Evolutionary conservation across 2,888 invertebrate genomes (phyloP), one percentile per base, ranked within the genome.

Genomic region (Lamproptera curius): DNA sequence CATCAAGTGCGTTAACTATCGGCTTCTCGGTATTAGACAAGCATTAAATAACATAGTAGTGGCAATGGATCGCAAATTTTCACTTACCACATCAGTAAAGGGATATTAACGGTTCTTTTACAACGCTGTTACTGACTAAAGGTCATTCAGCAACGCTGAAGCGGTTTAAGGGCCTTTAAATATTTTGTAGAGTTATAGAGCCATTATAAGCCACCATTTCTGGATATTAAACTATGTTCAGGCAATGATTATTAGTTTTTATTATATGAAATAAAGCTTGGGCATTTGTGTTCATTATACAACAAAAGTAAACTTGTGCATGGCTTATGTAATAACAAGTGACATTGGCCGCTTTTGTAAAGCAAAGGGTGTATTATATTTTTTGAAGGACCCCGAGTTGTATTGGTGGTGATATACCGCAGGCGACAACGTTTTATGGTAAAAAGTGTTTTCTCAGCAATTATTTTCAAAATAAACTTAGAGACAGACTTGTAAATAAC

Each of bases 81-180:
- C 26, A 46, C 28, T 31, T 17, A 42, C 31, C 26, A 28, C 41
- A 15, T 15, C 31, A 26, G 15, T 33, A 36, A 28, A 44, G 35
- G 16, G 2, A 16, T 37, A 37, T 37, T 40, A 40, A 50, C 44
- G 44, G 41, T 35, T 16, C 14, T 40, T 49, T 44, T 49, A 49
- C 36, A 31, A 14, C 44, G 15, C 16, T 36, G 16, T 50, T 43
- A 50, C 31, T 41, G 33, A 8, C 17, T 36, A 43, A 36, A 44
- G 36, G 35, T 36, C 35, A 16, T 44, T 41, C 35, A 43, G 40
- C 40, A 36, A 44, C 37, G 16, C 41, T 37, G 31, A 28, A 44
- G 44, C 14, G 39, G 28, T 48, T 35, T 35, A 39, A 43, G 35
- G 33, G 43, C 23, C 26, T 31, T 41, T 44, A 44, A 49, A 44